These are phyloP conservation scores for Cepaea hortensis DNA, from an alignment of 2,888 invertebrate species.

Conservation along the genomic window DNA sequence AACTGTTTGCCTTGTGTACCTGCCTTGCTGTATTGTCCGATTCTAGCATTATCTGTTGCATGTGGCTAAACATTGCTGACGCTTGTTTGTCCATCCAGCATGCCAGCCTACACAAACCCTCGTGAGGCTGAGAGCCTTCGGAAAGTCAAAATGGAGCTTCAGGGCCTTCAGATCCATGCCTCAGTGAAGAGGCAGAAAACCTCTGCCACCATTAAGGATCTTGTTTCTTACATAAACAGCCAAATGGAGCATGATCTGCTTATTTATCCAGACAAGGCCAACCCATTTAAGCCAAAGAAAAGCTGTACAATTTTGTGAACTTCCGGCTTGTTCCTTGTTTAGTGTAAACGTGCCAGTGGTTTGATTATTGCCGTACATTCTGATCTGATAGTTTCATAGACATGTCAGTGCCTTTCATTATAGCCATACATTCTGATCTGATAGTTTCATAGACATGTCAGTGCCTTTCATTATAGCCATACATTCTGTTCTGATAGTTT, in stretches of 20 bases:
- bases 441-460: no score
- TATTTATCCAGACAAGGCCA: conserved; percentile 72
- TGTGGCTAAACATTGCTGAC: conserved; percentile 24
- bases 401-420: no score
- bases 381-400: background rate
- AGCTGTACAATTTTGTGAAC: conserved; percentile 68
- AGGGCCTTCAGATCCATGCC: conserved; percentile 63
- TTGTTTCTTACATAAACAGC: conserved; percentile 65
- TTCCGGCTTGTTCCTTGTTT: background rate
- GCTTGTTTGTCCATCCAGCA: conserved; percentile 46
- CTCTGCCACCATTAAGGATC: conserved; percentile 65
- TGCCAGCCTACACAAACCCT: conserved; percentile 49
- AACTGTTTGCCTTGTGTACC: background rate
- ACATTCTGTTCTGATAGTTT: no score
- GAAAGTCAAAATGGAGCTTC: conserved; percentile 64
- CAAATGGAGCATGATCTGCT: conserved; percentile 67
- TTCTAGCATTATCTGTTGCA: background rate
- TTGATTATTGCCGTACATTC: no score
- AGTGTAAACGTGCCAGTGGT: no score
- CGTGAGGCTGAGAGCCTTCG: conserved; percentile 62
- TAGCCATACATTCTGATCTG: no score
- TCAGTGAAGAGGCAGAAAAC: conserved; percentile 62
- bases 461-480: no score
- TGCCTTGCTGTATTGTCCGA: background rate
- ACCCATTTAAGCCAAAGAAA: conserved; percentile 74